Conservation (phyloP, 2,113 vertebrate species). For the Donacobius atricapilla region DNA sequence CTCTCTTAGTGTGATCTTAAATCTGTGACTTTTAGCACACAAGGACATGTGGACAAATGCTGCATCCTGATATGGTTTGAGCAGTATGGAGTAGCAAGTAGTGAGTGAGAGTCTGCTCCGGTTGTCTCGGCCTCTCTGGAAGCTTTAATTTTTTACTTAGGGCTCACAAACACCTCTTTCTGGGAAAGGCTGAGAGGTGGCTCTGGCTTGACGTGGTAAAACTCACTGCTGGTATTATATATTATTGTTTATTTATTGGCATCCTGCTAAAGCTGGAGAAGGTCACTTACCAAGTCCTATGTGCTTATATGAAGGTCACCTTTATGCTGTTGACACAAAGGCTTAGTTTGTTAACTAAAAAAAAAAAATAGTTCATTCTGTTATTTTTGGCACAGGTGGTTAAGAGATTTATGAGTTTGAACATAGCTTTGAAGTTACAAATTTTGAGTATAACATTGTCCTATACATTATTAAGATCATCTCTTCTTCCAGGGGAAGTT, state of each 20-base stretch:
- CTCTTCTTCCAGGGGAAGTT: not conserved
- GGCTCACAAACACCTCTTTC: not conserved
- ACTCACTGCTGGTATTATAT: not conserved
- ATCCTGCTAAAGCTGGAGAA: not conserved
- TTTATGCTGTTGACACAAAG: not conserved
- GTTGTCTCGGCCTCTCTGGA: not conserved
- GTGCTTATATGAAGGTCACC: not conserved
- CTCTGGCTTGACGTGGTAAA: accelerated
- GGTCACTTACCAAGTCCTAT: not conserved
- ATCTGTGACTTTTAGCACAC: not conserved
- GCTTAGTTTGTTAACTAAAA: not conserved
- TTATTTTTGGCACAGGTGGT: not conserved
- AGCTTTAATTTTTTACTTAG: not conserved
- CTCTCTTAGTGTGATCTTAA: not conserved
- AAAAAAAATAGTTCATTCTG: not conserved
- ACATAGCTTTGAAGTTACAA: not conserved
- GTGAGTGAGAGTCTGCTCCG: not conserved
- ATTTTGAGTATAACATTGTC: not conserved
- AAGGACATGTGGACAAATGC: not conserved
- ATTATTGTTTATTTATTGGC: accelerated
- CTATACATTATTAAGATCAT: not conserved
- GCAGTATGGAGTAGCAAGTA: not conserved
- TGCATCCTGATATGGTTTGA: not conserved
- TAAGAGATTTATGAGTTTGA: not conserved
- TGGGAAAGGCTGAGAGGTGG: not conserved